Percentiles rank a stretch among this genome's conserved stretches.
Evolutionary conservation across 2,888 invertebrate species (phyloP).

Genomic region (Agriopis leucophaearia): DNA sequence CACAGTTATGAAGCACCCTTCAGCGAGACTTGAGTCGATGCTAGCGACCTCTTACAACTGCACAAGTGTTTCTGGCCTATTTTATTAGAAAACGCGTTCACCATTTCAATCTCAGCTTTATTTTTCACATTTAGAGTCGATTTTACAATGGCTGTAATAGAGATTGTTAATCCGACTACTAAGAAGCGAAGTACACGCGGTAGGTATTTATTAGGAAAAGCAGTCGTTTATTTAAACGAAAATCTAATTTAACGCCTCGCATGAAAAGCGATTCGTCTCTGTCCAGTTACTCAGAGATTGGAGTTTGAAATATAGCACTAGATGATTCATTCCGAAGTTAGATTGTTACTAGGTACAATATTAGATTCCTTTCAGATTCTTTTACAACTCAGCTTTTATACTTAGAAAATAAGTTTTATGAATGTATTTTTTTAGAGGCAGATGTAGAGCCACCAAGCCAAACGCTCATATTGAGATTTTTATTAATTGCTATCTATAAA

Average conservation of each 20-base stretch:
- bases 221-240: slow-evolving; percentile 23
- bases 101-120: slow-evolving; percentile 52
- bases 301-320: too few relatives aligned
- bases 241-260: slow-evolving; percentile 14
- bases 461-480: too few relatives aligned
- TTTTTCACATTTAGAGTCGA: slow-evolving; percentile 30
- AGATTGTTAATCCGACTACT: slow-evolving; percentile 48
- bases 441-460: too few relatives aligned
- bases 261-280: slow-evolving; percentile 19
- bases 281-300: too few relatives aligned
- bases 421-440: too few relatives aligned
- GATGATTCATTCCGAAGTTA: too few relatives aligned
- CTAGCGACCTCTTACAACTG: slow-evolving; percentile 51
- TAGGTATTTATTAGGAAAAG: slow-evolving; percentile 41
- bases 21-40: slow-evolving; percentile 43
- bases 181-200: slow-evolving; percentile 35
- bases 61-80: slow-evolving; percentile 64
- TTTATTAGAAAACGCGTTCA: slow-evolving; percentile 54
- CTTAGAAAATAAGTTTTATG: too few relatives aligned
- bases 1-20: slow-evolving; percentile 62
- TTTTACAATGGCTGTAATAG: slow-evolving; percentile 30
- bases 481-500: too few relatives aligned
- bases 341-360: too few relatives aligned
- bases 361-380: too few relatives aligned
- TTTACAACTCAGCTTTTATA: too few relatives aligned